Base-by-base conservation (phyloP, 2,797 vertebrate genomes). In the Malacoctenus gilli region DNA sequence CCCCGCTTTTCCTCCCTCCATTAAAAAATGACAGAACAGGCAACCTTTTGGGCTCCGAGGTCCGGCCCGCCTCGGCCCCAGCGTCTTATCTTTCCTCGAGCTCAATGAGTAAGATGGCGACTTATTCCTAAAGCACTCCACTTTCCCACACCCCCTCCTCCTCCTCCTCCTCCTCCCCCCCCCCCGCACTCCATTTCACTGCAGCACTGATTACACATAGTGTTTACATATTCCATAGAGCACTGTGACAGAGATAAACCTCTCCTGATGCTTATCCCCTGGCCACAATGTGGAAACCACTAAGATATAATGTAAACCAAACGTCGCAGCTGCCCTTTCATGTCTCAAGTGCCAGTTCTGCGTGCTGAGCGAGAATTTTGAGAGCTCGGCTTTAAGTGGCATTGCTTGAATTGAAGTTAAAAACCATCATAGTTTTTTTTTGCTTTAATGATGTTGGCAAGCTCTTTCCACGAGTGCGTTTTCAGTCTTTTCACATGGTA, bases 181-280 rank as follows among this genome's bases (percentile, higher is more conserved):
- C 5, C 25, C 61, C 20, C 40, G 54, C 64, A 80, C 73, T 80
- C 69, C 59, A 75, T 84, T 81, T 59, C 69, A 57, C 74, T 79
- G 64, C 74, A 66, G 77, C 70, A 41, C 87, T 85, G 87, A 91
- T 91, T 90, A 84, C 82, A 69, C 72, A 39, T 66, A 61, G 72
- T 91, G 89, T 92, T 92, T 92, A 92, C 85, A 86, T 91, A 88
- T 87, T 89, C 85, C 77, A 88, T 84, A 88, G 88, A 91, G 86
- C 79, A 37, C 83, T 79, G 78, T 79, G 84, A 80, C 81, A 85
- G 75, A 90, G 91, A 93, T 91, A 93, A 92, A 89, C 65, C 77
- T 74, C 68, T 77, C 50, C 81, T 72, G 90, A 92, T 93, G 83
- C 86, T 92, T 92, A 93, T 93, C 90, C 88, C 64, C 72, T 71